These are phyloP conservation scores for Forbesichthys papilliferus DNA, from an alignment of 2,113 vertebrate species.

Conservation along the genomic window DNA sequence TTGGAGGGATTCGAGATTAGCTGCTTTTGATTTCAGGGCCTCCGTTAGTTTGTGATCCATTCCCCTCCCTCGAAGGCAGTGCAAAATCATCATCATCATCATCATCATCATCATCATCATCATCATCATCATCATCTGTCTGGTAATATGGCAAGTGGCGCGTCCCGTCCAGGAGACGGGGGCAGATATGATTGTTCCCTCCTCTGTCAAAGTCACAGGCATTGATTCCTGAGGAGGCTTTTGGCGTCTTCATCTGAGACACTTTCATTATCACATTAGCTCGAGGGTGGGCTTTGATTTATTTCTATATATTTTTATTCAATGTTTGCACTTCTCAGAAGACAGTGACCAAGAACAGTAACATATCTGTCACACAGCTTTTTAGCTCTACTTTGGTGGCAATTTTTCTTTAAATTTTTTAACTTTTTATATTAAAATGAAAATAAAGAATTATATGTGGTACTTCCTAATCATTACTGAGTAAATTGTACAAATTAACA, in stretches of 20 bases:
- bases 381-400: conserved; percentile 15
- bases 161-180: conserved; percentile 32
- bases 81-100: conserved; percentile 25
- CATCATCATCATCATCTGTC: conserved; percentile 31
- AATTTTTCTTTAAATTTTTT: conserved; percentile 18
- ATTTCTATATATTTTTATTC: conserved; percentile 22
- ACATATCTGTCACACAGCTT: no score
- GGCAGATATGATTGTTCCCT: conserved; percentile 33
- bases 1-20: conserved; percentile 55
- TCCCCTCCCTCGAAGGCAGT: conserved; percentile 28
- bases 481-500: conserved; percentile 32
- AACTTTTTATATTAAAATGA: neutral
- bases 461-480: conserved; percentile 15
- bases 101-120: conserved; percentile 29
- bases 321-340: conserved; percentile 1
- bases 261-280: conserved; percentile 5
- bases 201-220: conserved; percentile 26
- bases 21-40: conserved; percentile 43
- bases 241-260: conserved; percentile 11
- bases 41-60: conserved; percentile 36
- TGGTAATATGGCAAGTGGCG: neutral
- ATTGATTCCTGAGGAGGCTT: conserved; percentile 21
- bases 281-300: conserved; percentile 3
- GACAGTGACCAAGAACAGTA: conserved; percentile 1
- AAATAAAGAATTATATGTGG: neutral